Evolutionary conservation across 2,888 invertebrate species (phyloP).

Genomic region (Andrena bucephala): DNA sequence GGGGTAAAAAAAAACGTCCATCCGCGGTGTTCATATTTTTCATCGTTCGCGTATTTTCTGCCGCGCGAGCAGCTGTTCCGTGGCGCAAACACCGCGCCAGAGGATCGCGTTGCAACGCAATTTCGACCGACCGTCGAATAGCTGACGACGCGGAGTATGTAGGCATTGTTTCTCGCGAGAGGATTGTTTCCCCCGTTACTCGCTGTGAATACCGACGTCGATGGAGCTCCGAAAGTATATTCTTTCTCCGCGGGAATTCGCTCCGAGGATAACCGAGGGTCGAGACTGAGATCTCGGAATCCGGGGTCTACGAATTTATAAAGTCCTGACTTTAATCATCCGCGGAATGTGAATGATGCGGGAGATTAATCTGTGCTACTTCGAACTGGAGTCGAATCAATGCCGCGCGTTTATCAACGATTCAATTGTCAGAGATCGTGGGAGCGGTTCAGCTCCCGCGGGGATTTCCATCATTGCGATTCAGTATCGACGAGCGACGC

Average conservation of each 20-base stretch:
- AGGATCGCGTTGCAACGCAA: conserved; percentile 41
- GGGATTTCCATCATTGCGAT: neutral
- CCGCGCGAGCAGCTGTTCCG: conserved; percentile 4
- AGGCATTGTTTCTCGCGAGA: conserved; percentile 6
- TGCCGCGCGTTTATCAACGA: no score
- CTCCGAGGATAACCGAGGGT: neutral
- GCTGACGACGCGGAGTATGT: conserved; percentile 3
- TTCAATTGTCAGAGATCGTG: no score
- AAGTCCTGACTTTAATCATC: no score
- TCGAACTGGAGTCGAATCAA: no score
- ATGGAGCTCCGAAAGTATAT: neutral
- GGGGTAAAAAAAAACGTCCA: neutral
- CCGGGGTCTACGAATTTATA: no score
- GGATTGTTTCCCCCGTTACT: conserved; percentile 4
- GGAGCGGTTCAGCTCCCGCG: no score
- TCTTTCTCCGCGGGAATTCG: neutral
- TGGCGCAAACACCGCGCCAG: neutral
- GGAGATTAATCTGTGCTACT: no score
- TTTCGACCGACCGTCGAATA: conserved; percentile 7
- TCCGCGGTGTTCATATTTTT: neutral
- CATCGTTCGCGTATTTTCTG: conserved; percentile 6
- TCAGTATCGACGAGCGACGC: neutral
- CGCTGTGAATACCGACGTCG: neutral
- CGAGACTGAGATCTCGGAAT: neutral
- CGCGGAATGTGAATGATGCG: no score